phyloP scores from a whole-genome alignment of 2,113 vertebrate species.

The Narcine bancroftii region DNA sequence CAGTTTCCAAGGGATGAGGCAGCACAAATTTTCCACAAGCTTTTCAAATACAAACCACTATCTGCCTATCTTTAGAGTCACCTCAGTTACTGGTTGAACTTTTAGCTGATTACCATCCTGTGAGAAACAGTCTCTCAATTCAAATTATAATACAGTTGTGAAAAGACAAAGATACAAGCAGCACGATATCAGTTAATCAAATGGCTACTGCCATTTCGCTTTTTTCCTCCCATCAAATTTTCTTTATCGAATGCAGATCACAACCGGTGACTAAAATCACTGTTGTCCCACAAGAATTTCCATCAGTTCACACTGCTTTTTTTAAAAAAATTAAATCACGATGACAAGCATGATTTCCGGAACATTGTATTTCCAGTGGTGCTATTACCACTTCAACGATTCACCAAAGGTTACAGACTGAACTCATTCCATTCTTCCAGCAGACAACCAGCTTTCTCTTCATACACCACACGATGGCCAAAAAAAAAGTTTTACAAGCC shows the following conservation, averaged over 20 bases:
- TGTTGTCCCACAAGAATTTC: not conserved
- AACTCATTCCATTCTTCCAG: not conserved
- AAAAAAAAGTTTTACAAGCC: not conserved
- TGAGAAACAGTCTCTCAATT: not conserved
- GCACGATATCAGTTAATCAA: not conserved
- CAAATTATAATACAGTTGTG: not conserved
- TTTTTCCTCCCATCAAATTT: not conserved
- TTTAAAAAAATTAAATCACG: not conserved
- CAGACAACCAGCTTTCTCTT: not conserved
- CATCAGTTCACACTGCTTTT: no score
- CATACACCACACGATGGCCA: not conserved
- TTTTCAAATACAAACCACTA: not conserved
- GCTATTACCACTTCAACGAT: not conserved
- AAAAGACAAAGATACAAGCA: not conserved
- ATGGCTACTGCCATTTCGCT: not conserved
- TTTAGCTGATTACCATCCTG: not conserved
- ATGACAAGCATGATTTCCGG: not conserved
- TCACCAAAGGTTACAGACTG: not conserved
- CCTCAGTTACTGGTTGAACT: not conserved
- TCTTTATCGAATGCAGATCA: not conserved
- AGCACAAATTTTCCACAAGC: not conserved
- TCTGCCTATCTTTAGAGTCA: not conserved
- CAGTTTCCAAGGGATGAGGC: not conserved
- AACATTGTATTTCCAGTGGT: not conserved
- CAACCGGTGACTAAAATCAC: not conserved